Conservation (phyloP, 2,888 invertebrate species). For the Odontothrips loti region DNA sequence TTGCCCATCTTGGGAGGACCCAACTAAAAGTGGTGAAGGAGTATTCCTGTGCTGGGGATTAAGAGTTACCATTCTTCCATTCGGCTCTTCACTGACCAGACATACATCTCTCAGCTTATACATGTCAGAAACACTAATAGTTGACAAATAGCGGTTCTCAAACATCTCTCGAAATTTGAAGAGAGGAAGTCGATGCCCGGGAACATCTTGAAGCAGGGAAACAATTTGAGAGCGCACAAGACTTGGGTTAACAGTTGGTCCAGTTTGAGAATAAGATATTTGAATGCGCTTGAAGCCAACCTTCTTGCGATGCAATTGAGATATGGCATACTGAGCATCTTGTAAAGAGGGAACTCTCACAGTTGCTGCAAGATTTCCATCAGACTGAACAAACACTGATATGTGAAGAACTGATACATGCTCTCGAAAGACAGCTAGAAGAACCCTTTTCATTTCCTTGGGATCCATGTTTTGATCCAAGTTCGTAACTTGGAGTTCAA, state of each 20-base stretch:
- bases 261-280: conserved; percentile 65
- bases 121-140: conserved; percentile 66
- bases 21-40: conserved; percentile 47
- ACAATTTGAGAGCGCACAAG: conserved; percentile 48
- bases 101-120: conserved; percentile 73
- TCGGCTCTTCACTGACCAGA: conserved; percentile 63
- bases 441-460: conserved; percentile 60
- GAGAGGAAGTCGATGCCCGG: conserved; percentile 67
- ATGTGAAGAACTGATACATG: conserved; percentile 52
- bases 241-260: conserved; percentile 58
- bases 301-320: conserved; percentile 76
- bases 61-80: conserved; percentile 67
- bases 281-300: conserved; percentile 75
- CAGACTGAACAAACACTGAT: conserved; percentile 59
- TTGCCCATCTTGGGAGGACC: background rate
- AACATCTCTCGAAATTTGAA: conserved; percentile 78
- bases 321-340: conserved; percentile 65
- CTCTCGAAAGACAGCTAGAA: conserved; percentile 60
- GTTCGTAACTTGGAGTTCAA: conserved; percentile 63
- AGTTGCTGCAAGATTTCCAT: conserved; percentile 64
- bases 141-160: conserved; percentile 73
- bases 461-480: conserved; percentile 65
- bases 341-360: conserved; percentile 66
- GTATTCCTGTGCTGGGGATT: conserved; percentile 56
- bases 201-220: conserved; percentile 61